A percentile compares a stretch with the other conserved stretches of the same genome.
Evolutionary conservation across 92 coral and sea anemone genomes (phyloP).

Genomic region (Porites cylindrica): DNA sequence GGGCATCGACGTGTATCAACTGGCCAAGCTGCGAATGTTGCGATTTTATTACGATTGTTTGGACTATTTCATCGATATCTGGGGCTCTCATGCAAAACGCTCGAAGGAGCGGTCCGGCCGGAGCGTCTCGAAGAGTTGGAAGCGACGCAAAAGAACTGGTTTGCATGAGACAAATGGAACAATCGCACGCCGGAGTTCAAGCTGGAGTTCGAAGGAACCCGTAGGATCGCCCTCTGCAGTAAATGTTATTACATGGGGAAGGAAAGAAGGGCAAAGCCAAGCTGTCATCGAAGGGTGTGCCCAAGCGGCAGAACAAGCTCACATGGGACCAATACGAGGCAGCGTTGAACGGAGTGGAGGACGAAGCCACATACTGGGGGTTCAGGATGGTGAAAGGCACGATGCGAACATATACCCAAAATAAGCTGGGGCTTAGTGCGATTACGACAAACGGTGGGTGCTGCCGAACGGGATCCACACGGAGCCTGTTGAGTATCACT

Average conservation of each 20-base stretch:
- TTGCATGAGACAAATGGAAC: no score
- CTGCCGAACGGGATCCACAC: not conserved
- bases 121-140: no score
- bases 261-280: no score
- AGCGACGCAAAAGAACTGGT: no score
- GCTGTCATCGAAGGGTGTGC: no score
- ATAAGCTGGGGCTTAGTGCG: not conserved
- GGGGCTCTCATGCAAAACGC: no score
- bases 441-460: not conserved
- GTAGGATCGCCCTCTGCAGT: not conserved
- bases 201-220: slow-evolving; percentile 34
- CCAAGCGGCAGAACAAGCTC: no score
- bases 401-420: not conserved
- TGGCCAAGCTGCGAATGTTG: slow-evolving; percentile 48
- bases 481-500: not conserved
- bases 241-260: no score
- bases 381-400: not conserved
- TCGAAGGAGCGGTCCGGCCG: no score
- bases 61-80: no score
- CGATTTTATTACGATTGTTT: slow-evolving; percentile 20
- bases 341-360: no score
- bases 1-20: slow-evolving; percentile 53
- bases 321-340: no score
- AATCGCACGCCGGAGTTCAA: slow-evolving; percentile 28
- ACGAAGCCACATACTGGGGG: not conserved